Evolutionary conservation across 2,113 vertebrate species (phyloP).

Genomic region (Lepidothrix coronata): DNA sequence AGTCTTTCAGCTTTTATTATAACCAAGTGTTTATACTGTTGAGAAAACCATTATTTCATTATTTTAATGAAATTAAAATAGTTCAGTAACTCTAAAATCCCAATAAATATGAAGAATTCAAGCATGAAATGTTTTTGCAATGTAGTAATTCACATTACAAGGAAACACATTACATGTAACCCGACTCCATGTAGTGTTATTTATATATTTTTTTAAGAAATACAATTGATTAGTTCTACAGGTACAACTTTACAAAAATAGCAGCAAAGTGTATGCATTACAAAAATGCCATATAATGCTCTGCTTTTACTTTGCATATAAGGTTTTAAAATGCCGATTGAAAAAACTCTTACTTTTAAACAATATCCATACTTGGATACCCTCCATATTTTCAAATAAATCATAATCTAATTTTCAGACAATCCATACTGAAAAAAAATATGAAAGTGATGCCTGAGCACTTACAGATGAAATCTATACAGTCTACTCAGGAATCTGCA

Average conservation of each 20-base stretch:
- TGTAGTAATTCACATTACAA: background rate
- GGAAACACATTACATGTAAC: background rate
- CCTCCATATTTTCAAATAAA: background rate
- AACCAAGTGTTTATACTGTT: background rate
- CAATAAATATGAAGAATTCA: background rate
- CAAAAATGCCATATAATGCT: background rate
- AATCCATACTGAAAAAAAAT: background rate
- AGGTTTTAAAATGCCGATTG: background rate
- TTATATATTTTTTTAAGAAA: background rate
- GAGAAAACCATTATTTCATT: background rate
- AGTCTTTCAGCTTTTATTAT: background rate
- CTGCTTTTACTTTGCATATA: background rate
- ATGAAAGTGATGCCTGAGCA: background rate
- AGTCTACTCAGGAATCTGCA: slow-evolving; percentile 4
- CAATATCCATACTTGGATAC: background rate
- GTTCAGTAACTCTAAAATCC: background rate
- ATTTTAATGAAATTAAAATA: background rate
- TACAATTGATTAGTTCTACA: background rate
- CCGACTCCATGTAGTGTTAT: background rate
- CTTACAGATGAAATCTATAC: background rate
- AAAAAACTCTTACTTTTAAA: background rate
- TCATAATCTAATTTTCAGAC: background rate
- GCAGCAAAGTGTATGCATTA: background rate
- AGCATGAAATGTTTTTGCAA: background rate
- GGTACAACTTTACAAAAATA: background rate